These are phyloP conservation scores for Lerista edwardsae DNA, from an alignment of 2,797 vertebrate genomes.

Conservation along the genomic window DNA sequence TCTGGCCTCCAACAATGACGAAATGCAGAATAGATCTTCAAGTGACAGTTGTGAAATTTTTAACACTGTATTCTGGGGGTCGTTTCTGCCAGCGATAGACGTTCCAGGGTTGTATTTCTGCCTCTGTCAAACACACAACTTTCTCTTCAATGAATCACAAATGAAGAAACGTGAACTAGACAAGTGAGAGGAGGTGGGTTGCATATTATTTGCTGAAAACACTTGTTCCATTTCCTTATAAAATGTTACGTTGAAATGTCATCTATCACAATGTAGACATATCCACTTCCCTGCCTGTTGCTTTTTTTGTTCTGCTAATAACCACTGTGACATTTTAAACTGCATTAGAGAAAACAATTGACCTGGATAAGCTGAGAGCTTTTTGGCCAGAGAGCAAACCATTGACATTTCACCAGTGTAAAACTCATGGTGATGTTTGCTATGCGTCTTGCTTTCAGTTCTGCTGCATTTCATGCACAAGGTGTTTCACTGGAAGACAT, in stretches of 20 bases:
- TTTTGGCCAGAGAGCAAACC: conserved; percentile 60
- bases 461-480: conserved; percentile 46
- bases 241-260: background rate
- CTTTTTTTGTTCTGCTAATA: conserved; percentile 47
- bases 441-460: conserved; percentile 53
- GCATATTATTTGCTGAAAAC: background rate
- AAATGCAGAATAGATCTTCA: too few relatives aligned
- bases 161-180: background rate
- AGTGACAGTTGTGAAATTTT: background rate
- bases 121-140: background rate
- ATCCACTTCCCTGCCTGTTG: background rate
- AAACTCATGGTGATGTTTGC: conserved; percentile 52
- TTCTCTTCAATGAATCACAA: background rate
- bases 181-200: background rate
- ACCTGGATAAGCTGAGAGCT: conserved; percentile 55
- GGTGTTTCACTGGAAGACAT: conserved; percentile 53
- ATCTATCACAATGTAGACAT: background rate
- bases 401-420: conserved; percentile 60
- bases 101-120: background rate
- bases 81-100: background rate
- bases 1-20: too few relatives aligned
- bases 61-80: background rate
- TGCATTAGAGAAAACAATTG: conserved; percentile 56
- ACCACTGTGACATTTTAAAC: conserved; percentile 64
- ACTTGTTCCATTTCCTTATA: background rate